Base-by-base conservation (phyloP, 1,140 invertebrate genomes). In the Drosophila pachea region DNA sequence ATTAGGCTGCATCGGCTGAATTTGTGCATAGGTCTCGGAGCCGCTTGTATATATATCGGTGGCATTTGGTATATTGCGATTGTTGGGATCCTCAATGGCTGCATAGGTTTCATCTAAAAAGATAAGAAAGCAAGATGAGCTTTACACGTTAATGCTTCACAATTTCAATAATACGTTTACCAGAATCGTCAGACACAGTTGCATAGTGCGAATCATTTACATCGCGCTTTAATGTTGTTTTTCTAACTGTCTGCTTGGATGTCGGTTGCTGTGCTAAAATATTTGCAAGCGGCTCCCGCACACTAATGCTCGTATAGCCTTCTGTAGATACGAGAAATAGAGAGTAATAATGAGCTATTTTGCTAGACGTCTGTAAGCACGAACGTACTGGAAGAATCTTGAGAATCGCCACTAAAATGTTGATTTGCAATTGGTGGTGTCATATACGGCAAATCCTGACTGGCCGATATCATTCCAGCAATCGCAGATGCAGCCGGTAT, bases 281-380 rank as follows among this genome's bases (percentile, higher is more conserved):
- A 78, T 94, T 94, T 12, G 94, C 94, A 65, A 97, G 90, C 3
- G 96, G 96, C 89, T 97, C 95, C 11, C 96, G 91, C 2, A 97
- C 96, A 83, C 95, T 97, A 73, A 97, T 97, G 79, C 95, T 96
- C 1, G 95, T 97, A 78, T 97, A 97, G 40, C 96, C 95, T 90
- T 96, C 95, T 95, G 89, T 12, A 91, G 90, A 74, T 35, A 14
- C 2, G 0, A 33, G 6, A 5, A 31, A 11, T 2, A 35, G 0
- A 11, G 2, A 9, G 6, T 50, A 4, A 9, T 9, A 9, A 16
- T 7, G 2, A 2, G 33, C 12, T n/a, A 0, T 22, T 31, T 2
- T 6, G 1, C 6, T 2, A 16, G 2, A 35, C 4, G 2, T 35
- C 7, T 0, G 45, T 38, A n/a, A 14, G 4, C 0, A 16, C 22